Evolutionary conservation across 2,797 vertebrate species (phyloP).

Genomic region (Odontamblyopus lacepedii): DNA sequence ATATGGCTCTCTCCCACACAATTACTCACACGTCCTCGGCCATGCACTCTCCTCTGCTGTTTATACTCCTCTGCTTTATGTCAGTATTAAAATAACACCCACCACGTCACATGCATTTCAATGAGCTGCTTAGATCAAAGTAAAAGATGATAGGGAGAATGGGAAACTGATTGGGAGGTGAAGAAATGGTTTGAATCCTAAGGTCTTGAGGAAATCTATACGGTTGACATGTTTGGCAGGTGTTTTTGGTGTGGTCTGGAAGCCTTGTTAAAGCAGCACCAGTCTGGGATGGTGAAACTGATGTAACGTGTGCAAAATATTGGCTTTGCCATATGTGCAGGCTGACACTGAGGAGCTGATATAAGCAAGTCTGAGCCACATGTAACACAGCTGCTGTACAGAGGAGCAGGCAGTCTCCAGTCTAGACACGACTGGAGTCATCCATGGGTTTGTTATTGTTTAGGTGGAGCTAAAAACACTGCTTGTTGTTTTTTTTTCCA

Average conservation of each 20-base stretch:
- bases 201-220: not conserved
- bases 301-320: slow-evolving; percentile 9
- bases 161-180: not conserved
- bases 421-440: not conserved
- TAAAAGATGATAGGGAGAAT: not conserved
- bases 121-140: slow-evolving; percentile 29
- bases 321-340: slow-evolving; percentile 1
- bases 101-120: slow-evolving; percentile 26
- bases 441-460: slow-evolving; percentile 1
- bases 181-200: not conserved
- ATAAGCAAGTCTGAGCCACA: slow-evolving; percentile 4
- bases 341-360: slow-evolving; percentile 1
- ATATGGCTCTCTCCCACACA: slow-evolving; percentile 61
- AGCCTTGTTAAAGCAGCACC: not conserved
- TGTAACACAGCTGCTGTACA: slow-evolving; percentile 4
- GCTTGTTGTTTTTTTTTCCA: not conserved
- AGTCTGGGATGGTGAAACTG: slow-evolving; percentile 3
- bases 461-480: not conserved
- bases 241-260: not conserved
- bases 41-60: slow-evolving; percentile 22
- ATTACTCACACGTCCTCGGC: slow-evolving; percentile 38
- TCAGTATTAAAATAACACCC: slow-evolving; percentile 24
- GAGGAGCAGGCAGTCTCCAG: not conserved
- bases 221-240: slow-evolving; percentile 19
- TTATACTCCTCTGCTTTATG: slow-evolving; percentile 12